Base-by-base conservation (phyloP, 2,113 vertebrate genomes). In the Hippocampus mohnikei region DNA sequence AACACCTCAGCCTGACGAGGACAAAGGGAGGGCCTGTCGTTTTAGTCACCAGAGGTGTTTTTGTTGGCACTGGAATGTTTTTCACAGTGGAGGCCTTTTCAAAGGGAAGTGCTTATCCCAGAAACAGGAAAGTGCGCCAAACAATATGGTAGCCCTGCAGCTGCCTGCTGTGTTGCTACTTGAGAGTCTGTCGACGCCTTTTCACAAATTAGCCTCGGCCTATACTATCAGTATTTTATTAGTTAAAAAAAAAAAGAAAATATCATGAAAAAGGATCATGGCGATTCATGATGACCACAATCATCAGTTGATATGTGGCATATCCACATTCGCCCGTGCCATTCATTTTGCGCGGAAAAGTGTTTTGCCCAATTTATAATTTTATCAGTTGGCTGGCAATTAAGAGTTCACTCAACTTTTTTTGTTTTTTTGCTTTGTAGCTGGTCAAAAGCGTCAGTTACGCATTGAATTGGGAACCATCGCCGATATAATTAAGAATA, bases 101-200 rank as follows among this genome's bases (percentile, higher is more conserved):
- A 85, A 84, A 90, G 83, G 18, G 84, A 87, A 82, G 81, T 81
- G 84, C 85, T 91, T 87, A 85, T 83, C 90, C 87, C 75, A 91
- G 91, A 91, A 84, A 84, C 91, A 91, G 92, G 92, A 94, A 94
- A 90, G 85, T 77, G 80, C 81, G 86, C 88, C 88, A 85, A 93
- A 92, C 79, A 90, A 88, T 79, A 66, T 84, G 81, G 85, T 82
- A 85, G 83, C 82, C 73, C 79, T 76, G 80, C 62, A 78, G 79
- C 70, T 66, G 81, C 75, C 78, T 53, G 78, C 66, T 6, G 12
- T 25, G 23, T 58, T 37, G 71, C 67, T 27, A 67, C 69, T 85
- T 69, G 79, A 60, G 46, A 80, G 73, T 65, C 53, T 67, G 66
- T 69, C 53, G 56, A 40, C 61, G 66, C 70, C 25, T 70, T 48